Evolutionary conservation across 2,888 invertebrate species (phyloP), one percentile per base, ranked within the genome.

Genomic region (Rhagophthalmus giganteus): DNA sequence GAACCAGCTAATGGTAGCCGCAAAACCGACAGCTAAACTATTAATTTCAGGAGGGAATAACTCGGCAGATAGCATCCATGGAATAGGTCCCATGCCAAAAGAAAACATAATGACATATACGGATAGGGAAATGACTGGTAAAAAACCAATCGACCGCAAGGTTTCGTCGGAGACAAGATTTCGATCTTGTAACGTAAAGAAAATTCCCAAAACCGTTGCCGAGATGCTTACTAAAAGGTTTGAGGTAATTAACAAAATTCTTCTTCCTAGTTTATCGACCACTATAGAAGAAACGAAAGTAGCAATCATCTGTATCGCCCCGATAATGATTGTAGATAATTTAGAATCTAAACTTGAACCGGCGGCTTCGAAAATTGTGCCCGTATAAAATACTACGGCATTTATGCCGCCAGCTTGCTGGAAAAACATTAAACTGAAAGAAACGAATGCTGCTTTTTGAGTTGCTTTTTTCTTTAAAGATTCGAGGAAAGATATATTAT

Each of bases 351-450:
- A 77, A 15, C 74, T 55, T 1, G 81, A 80, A 2, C 82, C 83
- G 7, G 89, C 84, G 24, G 79, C 79, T 40, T 74, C 65, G 71
- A 94, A 94, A 52, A 95, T 94, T 1, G 78, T 71, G 0, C 81
- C 81, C 0, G 86, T 82, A 65, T 90, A 91, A 72, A 92, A 88
- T 55, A 91, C 87, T 4, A 92, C 86, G 0, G 89, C 88, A 65
- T 92, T 91, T 38, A 90, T 84, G 26, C 91, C 91, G 49, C 87
- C 84, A 45, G 93, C 77, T 71, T 94, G 94, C 69, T 95, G 94
- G 75, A 94, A 90, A 63, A 91, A 76, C 93, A 94, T 94, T 3
- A 94, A 78, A 1, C 86, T 84, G 66, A 87, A 84, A 57, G 84
- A 84, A 49, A 91, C 87, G 8, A 84, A 46, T 1, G 89, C 72